Conservation (phyloP, 2,797 vertebrate genomes). For the Fratercula arctica region DNA sequence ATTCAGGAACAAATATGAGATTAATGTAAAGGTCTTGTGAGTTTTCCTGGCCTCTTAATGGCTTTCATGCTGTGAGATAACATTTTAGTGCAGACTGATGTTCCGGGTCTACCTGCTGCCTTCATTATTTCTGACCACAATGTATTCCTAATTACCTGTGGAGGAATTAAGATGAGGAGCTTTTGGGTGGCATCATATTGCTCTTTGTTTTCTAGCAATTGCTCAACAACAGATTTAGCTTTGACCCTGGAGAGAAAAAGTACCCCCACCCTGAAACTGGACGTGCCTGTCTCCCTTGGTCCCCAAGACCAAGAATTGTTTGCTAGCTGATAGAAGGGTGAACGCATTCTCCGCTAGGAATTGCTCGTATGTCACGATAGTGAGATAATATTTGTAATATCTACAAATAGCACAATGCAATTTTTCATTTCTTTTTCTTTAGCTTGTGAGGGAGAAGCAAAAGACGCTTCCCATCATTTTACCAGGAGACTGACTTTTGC, state of each 20-base stretch:
- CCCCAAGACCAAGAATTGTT: background rate
- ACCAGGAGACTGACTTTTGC: background rate
- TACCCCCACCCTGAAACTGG: background rate
- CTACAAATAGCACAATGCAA: background rate
- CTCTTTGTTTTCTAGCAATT: background rate
- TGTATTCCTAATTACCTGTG: background rate
- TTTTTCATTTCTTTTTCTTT: background rate
- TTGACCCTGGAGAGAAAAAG: background rate
- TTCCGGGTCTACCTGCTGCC: background rate
- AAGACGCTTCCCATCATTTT: background rate
- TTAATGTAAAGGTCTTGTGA: background rate
- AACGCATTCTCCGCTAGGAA: background rate
- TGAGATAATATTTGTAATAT: background rate
- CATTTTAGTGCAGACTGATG: background rate
- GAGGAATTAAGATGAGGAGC: background rate
- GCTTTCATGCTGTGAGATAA: constrained; percentile 5
- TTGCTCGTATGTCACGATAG: background rate
- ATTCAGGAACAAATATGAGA: background rate
- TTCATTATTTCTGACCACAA: background rate
- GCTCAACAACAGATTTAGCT: background rate
- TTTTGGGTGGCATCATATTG: background rate
- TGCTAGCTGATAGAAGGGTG: background rate
- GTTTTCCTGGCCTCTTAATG: background rate
- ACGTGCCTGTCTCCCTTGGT: background rate
- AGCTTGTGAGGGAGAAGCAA: background rate